Evolutionary conservation across 2,113 vertebrate species (phyloP).

Genomic region (Triplophysa rosa): DNA sequence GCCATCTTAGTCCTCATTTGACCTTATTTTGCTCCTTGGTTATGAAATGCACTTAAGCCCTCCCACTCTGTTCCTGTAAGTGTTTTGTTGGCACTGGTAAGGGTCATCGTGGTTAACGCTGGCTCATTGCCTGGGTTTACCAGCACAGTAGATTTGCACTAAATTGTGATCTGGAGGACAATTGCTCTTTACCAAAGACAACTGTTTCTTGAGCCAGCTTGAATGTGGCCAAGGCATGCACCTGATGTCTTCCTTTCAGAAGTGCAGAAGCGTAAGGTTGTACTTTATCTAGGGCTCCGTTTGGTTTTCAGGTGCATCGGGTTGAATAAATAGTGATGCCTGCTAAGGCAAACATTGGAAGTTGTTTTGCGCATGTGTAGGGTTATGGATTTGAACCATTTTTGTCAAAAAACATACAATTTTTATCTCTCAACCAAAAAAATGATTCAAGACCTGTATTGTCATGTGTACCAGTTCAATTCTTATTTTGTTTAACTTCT

Average conservation of each 20-base stretch:
- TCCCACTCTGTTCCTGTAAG: conserved; percentile 33
- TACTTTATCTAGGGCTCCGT: background rate
- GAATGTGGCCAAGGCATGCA: conserved; percentile 55
- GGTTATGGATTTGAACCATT: too few species aligned
- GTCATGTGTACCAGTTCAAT: too few species aligned
- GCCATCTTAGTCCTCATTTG: conserved; percentile 37
- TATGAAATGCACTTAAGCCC: conserved; percentile 38
- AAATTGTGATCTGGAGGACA: conserved; percentile 62
- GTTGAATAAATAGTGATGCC: background rate
- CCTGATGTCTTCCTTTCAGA: conserved; percentile 28
- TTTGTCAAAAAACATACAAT: too few species aligned
- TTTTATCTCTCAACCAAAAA: too few species aligned
- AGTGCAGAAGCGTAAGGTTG: background rate
- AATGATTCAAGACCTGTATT: too few species aligned
- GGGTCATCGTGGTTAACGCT: conserved; percentile 66
- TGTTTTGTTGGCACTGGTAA: conserved; percentile 60
- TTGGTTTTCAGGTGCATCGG: background rate
- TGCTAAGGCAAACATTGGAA: background rate
- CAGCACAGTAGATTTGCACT: conserved; percentile 63
- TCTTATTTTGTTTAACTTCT: too few species aligned
- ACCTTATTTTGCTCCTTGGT: conserved; percentile 52
- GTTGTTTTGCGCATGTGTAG: too few species aligned
- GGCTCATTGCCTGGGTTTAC: conserved; percentile 61
- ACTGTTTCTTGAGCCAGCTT: conserved; percentile 63
- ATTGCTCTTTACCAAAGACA: conserved; percentile 66